Base-by-base conservation (phyloP, 2,888 invertebrate genomes). In the Ichneumoninae sp. region DNA sequence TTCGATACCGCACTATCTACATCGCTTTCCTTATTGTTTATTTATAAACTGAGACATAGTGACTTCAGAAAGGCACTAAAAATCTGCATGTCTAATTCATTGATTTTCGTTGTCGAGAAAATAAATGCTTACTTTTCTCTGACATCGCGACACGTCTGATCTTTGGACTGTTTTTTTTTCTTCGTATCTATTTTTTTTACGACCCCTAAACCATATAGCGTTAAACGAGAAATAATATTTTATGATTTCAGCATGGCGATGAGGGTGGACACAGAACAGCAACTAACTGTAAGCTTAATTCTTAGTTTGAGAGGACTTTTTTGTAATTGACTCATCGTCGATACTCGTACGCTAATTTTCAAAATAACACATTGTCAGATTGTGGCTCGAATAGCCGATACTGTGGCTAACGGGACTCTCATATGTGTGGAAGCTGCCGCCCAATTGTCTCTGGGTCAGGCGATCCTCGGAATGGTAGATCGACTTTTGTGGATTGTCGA, bases 401-500 rank as follows among this genome's bases (percentile, higher is more conserved):
- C 73, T 26, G 47, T 75, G 4, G 79, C 66, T 30, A 82, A 71
- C 57, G 81, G 85, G 57, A 22, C 89, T 5, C 69, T 86, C 40
- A 87, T 89, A 5, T 83, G 87, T 7, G 19, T 92, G 40, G 87
- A 89, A 65, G 82, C 88, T 4, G 79, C 85, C 5, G 89, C 90
- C 19, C 89, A 88, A 68, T 88, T 89, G 40, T 87, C 88, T 3
- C 5, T 95, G 1, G 95, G 95, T 0, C 95, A 95, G 90, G 91
- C 93, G 0, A 89, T 93, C 44, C 90, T 95, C 44, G 92, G 94
- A 81, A 89, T 94, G 36, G 63, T 94, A 4, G 95, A 95, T 88
- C 94, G 94, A 10, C 93, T 93, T 36, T 92, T 95, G 0, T 95
- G 95, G 95, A 93, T 95, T 16, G 89, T 95, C 0, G 95, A 95